These are phyloP conservation scores for Macroglossus sobrinus DNA, from an alignment of 2,113 vertebrate genomes.

Conservation along the genomic window DNA sequence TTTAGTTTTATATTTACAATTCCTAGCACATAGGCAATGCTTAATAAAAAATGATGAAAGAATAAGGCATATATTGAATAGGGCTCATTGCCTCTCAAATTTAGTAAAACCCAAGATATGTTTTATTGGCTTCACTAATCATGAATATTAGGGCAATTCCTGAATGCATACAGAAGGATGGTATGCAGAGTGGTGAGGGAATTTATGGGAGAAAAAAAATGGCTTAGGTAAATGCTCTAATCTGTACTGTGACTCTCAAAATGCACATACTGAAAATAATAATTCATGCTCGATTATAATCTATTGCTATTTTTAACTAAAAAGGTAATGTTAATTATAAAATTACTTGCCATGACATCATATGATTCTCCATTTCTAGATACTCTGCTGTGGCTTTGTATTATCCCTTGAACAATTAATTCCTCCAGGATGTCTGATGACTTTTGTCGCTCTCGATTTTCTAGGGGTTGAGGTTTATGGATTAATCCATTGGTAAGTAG, in stretches of 20 bases:
- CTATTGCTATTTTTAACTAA: slow-evolving; percentile 26
- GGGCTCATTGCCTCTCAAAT: background rate
- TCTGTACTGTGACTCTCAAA: background rate
- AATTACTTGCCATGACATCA: slow-evolving; percentile 82
- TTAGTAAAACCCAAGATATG: background rate
- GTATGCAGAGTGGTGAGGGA: background rate
- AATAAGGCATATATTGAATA: background rate
- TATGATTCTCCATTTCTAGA: slow-evolving; percentile 79
- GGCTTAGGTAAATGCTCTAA: background rate
- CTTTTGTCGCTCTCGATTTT: slow-evolving; percentile 76
- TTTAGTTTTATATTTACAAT: background rate
- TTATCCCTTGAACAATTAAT: slow-evolving; percentile 88
- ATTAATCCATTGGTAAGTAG: slow-evolving; percentile 51
- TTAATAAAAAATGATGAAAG: slow-evolving; percentile 9
- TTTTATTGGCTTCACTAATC: slow-evolving; percentile 18
- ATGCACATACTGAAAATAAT: background rate
- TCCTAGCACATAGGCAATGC: background rate
- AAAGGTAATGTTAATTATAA: slow-evolving; percentile 14
- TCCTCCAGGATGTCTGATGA: slow-evolving; percentile 90
- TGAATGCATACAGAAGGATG: background rate
- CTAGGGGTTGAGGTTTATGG: slow-evolving; percentile 47
- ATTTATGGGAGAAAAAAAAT: background rate
- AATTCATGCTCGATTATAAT: background rate
- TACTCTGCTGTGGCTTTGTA: slow-evolving; percentile 77
- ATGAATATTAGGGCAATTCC: background rate